Conservation (phyloP, 2,797 vertebrate species). For the Vireo griseus region DNA sequence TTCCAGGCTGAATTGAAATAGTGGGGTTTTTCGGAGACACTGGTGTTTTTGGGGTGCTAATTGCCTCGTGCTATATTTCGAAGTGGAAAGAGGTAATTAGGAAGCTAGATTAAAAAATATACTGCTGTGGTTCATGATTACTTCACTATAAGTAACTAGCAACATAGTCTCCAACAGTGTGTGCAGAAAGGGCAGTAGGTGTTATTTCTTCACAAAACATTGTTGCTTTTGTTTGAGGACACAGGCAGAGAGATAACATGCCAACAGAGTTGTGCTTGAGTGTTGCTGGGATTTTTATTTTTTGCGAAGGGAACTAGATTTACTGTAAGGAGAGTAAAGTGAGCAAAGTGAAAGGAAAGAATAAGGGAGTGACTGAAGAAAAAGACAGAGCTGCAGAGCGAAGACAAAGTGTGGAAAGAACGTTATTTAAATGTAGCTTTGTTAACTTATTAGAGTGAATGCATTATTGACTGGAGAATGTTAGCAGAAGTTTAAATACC, state of each 20-base stretch:
- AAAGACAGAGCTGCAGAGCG: neutral
- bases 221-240: neutral
- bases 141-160: neutral
- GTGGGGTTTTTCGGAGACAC: neutral
- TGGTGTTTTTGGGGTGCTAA: neutral
- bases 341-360: neutral
- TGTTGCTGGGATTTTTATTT: neutral
- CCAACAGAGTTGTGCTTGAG: neutral
- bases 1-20: neutral
- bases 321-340: neutral
- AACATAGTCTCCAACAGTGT: neutral
- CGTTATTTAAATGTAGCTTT: neutral
- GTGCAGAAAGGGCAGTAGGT: neutral
- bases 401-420: neutral
- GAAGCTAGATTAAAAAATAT: neutral
- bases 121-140: neutral
- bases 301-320: neutral
- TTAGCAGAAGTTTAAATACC: conserved; percentile 21
- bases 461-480: neutral
- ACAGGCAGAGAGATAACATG: neutral
- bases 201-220: neutral
- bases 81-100: neutral
- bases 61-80: neutral
- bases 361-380: neutral
- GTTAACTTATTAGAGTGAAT: conserved; percentile 7